A percentile compares a stretch with the other conserved stretches of the same genome.
phyloP scores from a whole-genome alignment of 2,797 vertebrate genomes.

The Sebastes hubbsi region DNA sequence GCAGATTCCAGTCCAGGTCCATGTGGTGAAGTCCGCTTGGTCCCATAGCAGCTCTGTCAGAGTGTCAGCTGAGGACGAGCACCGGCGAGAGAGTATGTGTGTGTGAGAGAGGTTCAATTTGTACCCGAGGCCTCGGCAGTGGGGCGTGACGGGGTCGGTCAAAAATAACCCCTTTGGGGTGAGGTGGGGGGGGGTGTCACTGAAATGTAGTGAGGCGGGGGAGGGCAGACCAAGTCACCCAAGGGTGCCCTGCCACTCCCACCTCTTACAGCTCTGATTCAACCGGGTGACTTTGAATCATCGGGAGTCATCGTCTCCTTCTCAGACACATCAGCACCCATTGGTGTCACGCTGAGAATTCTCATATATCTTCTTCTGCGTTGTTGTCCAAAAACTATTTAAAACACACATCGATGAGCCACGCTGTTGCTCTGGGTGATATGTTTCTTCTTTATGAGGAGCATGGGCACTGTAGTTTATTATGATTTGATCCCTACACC shows the following conservation, averaged over 20 bases:
- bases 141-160: constrained; percentile 55
- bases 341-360: background rate
- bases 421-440: background rate
- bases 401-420: background rate
- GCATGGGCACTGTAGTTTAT: background rate
- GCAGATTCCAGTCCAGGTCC: constrained; percentile 53
- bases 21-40: constrained; percentile 39
- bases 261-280: background rate
- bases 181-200: constrained; percentile 18
- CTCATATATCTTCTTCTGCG: background rate
- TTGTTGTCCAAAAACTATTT: too few species aligned
- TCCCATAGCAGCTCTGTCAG: constrained; percentile 59
- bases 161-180: constrained; percentile 73
- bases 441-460: background rate
- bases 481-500: too few species aligned
- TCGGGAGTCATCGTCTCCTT: constrained; percentile 18
- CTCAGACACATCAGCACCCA: constrained; percentile 23
- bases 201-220: constrained; percentile 2
- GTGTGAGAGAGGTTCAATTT: constrained; percentile 60
- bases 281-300: constrained; percentile 55
- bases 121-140: constrained; percentile 56
- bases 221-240: constrained; percentile 1
- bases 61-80: constrained; percentile 60
- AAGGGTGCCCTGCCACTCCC: constrained; percentile 9
- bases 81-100: constrained; percentile 2